Evolutionary conservation across 64 coral and sea anemone species (phyloP), one percentile per base, ranked within the genome.

Genomic region (Cladopsammia gracilis): DNA sequence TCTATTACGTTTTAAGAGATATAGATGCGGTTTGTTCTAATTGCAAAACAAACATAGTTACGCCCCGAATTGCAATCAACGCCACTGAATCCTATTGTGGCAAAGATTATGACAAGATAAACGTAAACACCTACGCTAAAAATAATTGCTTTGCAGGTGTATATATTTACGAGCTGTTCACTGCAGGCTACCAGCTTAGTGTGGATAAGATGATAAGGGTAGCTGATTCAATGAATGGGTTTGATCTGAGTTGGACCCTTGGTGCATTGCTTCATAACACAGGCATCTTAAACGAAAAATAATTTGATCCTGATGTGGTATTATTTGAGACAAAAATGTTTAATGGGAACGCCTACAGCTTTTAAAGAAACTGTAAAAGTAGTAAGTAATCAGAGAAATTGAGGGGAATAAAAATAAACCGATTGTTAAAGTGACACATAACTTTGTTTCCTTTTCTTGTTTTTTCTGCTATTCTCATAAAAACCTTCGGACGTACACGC

Each of bases 241-340:
- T 89, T 66, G 70, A 89, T 9, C 24, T 89, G 54, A 72, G 73
- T 89, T 89, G 87, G 87, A 77, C 71, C 11, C 72, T 89, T 0
- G 87, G 87, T 12, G 87, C 87, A 15, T 44, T 74, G 42, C 43
- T 74, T 9, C 14, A 74, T 18, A 74, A 74, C 45, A 12, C 71
- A 74, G 71, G 43, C 3, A 74, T 74, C 10, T 18, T 74, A 19
- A 47, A 74, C 4, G 71, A 74, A 45, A 48, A 48, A 73, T n/a
- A n/a, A 66, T 56, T 56, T 56, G 53, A 56, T 56, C 12, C 7
- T 56, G 6, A 56, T 12, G 7, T 56, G 53, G 53, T 5, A 56
- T 56, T 1, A 34, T 34, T 34, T 34, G 34, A 34, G 34, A 34
- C 34, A 34, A 34, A 34, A 34, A 0, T 34, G 34, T 34, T 34